These are phyloP conservation scores for Aplidium turbinatum DNA, from an alignment of 23 tunicate genomes.

Conservation along the genomic window DNA sequence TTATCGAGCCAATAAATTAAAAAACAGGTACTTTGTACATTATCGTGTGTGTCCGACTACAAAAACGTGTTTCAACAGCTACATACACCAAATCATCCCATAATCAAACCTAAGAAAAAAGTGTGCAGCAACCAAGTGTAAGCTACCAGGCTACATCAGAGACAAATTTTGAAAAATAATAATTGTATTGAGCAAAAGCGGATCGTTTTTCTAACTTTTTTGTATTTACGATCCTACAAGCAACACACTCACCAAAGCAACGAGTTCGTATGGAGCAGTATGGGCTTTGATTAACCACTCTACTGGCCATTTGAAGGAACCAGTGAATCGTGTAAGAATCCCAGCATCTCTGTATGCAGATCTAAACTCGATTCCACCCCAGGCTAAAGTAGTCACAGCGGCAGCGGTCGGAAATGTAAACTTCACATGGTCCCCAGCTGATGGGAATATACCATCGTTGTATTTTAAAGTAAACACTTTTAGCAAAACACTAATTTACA, in stretches of 20 bases:
- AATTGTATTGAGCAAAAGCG: not conserved
- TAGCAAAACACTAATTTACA: too few relatives aligned
- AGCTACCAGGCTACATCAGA: not conserved
- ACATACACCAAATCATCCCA: too few relatives aligned
- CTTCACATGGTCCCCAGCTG: constrained; percentile 96
- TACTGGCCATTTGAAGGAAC: constrained; percentile 70
- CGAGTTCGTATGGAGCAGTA: constrained; percentile 62
- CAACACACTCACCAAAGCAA: constrained; percentile 60
- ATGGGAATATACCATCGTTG: too few relatives aligned
- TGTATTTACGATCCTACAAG: too few relatives aligned
- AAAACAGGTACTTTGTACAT: too few relatives aligned
- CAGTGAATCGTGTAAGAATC: constrained; percentile 41
- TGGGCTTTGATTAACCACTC: constrained; percentile 84
- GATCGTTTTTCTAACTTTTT: not conserved
- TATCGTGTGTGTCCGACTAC: too few relatives aligned
- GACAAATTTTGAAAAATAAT: not conserved
- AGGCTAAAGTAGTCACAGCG: constrained; percentile 83
- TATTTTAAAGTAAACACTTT: too few relatives aligned
- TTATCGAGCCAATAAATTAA: too few relatives aligned
- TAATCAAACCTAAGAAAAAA: too few relatives aligned
- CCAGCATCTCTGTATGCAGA: constrained; percentile 76
- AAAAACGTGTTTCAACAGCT: too few relatives aligned
- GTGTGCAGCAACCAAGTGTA: not conserved
- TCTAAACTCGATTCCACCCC: constrained; percentile 90
- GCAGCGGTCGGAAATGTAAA: constrained; percentile 97